Evolutionary conservation across 2,797 vertebrate genomes (phyloP), one percentile per base, ranked within the genome.

Genomic region (Molossus molossus): DNA sequence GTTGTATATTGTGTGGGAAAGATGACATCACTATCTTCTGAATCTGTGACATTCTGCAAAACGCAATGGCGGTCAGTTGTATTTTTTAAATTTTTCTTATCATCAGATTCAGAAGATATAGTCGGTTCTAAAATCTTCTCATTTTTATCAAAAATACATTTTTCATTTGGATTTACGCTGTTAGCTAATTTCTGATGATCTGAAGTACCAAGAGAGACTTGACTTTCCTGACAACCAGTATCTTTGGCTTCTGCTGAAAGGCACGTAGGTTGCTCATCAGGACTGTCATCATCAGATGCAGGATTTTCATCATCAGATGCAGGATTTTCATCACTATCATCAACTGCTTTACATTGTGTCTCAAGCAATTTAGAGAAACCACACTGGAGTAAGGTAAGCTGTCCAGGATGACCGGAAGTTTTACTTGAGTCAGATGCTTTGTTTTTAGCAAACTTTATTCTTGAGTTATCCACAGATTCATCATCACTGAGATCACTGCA

Each of bases 401-500:
- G 98, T 67, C 98, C 98, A 25, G 97, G 94, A 94, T 95, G 15
- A 64, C 92, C 40, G 2, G 64, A 33, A 57, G 73, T 45, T 93
- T 87, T 96, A 60, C 86, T 96, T 70, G 96, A 20, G 33, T 94
- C 86, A 60, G 87, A 93, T 29, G 82, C 94, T 83, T 96, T 98
- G 48, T 29, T 97, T 94, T 91, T 96, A 2, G 67, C 23, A 67
- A 27, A 48, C 97, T 98, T 98, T 91, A 91, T 53, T 82, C 92
- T 90, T 77, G 98, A 97, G 33, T 10, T 96, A 62, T 91, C 97
- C 69, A 95, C 70, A 14, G 96, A 94, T 72, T 99, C 99, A 17
- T 99, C 99, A 87, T 99, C 99, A 98, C 99, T 99, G 4, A 98
- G 96, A 87, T 98, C 98, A 95, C 99, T 99, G 97, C 97, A 99